phyloP scores from a whole-genome alignment of 2,888 invertebrate species.

The Brachycybe producta region DNA sequence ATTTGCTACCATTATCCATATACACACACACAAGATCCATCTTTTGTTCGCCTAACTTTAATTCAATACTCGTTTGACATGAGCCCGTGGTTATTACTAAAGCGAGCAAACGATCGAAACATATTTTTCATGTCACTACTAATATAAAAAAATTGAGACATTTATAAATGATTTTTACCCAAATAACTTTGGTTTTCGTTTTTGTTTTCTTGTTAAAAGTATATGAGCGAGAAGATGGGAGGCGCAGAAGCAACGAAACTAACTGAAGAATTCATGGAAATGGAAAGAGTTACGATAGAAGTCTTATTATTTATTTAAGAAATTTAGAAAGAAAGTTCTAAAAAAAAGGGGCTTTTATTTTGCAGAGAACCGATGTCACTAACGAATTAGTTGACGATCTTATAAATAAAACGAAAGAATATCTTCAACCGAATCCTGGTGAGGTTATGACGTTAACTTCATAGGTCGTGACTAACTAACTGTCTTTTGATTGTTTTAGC shows the following conservation, averaged over 20 bases:
- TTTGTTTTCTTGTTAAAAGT: slow-evolving; percentile 50
- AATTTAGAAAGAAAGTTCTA: neutral
- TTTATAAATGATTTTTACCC: no score
- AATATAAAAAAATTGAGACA: no score
- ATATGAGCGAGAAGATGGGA: slow-evolving; percentile 99
- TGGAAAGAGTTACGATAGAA: slow-evolving; percentile 79
- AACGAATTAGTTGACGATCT: slow-evolving; percentile 93
- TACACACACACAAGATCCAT: no score
- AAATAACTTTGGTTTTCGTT: neutral
- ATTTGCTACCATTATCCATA: no score
- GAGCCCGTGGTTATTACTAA: no score
- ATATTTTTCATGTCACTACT: no score
- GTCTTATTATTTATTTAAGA: slow-evolving; percentile 4
- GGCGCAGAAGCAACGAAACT: slow-evolving; percentile 99
- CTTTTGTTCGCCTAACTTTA: no score
- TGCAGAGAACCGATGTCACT: slow-evolving; percentile 94
- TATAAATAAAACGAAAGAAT: slow-evolving; percentile 94
- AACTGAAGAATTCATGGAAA: slow-evolving; percentile 95
- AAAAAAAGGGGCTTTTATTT: no score
- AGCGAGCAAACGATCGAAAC: no score
- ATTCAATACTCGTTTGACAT: no score
- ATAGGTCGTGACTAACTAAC: no score
- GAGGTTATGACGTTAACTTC: slow-evolving; percentile 13
- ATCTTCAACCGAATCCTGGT: slow-evolving; percentile 95
- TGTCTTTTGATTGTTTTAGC: slow-evolving; percentile 30